Evolutionary conservation across 2,888 invertebrate genomes (phyloP), one percentile per base, ranked within the genome.

Genomic region (Scaptomyza caliginosa): DNA sequence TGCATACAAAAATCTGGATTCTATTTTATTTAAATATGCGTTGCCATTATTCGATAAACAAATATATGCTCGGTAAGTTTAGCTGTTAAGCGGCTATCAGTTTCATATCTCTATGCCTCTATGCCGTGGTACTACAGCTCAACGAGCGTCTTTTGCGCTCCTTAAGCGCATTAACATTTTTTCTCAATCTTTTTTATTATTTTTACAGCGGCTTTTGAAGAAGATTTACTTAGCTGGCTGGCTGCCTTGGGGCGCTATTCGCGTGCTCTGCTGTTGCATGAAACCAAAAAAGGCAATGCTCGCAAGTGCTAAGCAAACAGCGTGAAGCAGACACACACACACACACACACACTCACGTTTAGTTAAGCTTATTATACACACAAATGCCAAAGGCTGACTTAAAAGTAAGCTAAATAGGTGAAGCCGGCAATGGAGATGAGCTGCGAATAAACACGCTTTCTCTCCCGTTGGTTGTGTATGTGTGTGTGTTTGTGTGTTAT

Each of bases 321-420:
- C 49, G 26, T 38, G 36, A 43, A 21, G 23, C 21, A 42, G 16
- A 56, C 45, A 58, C 62, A 34, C 38, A 40, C 34, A 38, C 45
- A 8, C 50, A 21, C 49, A 19, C 39, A 51, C 30, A 40, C 24
- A 62, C 26, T 28, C 30, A 42, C 16, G 34, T 65, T 58, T 46
- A 52, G 72, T 34, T 70, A 70, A 77, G 84, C 81, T 78, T 78
- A 81, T 84, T 84, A 75, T 62, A 70, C 67, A 51, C 50, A 49
- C 48, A 64, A 52, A 51, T 66, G 78, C 69, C 81, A 58, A 54
- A 66, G 67, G 76, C 79, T 48, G 70, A 80, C 66, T 82, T 74
- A 52, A 79, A 77, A 74, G 63, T 56, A 57, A 74, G 62, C 83
- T 55, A 64, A 52, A 49, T 36, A 55, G 58, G 45, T 42, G 40